phyloP scores from a whole-genome alignment of 2,113 vertebrate genomes.

The Pollimyrus isidori region DNA sequence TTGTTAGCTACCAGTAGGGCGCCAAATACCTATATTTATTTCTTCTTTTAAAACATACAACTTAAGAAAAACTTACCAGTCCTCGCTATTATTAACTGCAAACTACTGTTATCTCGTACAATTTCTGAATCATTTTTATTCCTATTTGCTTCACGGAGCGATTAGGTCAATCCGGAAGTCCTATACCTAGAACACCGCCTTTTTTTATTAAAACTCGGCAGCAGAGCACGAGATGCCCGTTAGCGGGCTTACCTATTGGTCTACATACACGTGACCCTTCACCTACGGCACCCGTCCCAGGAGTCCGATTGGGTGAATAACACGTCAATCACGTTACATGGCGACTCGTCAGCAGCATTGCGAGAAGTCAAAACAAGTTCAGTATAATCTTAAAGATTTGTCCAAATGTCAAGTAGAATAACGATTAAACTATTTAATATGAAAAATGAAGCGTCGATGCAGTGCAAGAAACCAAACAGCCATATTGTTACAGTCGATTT shows the following conservation, averaged over 20 bases:
- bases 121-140: neutral
- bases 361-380: neutral
- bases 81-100: neutral
- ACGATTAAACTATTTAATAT: neutral
- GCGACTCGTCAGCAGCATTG: neutral
- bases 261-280: neutral
- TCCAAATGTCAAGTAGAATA: neutral
- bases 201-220: neutral
- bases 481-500: neutral
- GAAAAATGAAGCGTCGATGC: neutral
- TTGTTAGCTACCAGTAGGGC: neutral
- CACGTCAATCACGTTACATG: neutral
- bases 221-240: neutral
- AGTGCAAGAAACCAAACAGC: neutral
- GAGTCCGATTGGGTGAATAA: neutral
- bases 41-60: neutral
- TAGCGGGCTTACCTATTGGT: neutral
- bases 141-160: neutral
- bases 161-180: neutral
- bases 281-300: neutral
- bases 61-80: neutral
- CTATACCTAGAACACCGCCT: neutral
- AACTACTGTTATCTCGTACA: neutral
- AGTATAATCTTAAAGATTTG: neutral
- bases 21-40: neutral